phyloP scores from a whole-genome alignment of 2,113 vertebrate genomes.

The Malurus melanocephalus region DNA sequence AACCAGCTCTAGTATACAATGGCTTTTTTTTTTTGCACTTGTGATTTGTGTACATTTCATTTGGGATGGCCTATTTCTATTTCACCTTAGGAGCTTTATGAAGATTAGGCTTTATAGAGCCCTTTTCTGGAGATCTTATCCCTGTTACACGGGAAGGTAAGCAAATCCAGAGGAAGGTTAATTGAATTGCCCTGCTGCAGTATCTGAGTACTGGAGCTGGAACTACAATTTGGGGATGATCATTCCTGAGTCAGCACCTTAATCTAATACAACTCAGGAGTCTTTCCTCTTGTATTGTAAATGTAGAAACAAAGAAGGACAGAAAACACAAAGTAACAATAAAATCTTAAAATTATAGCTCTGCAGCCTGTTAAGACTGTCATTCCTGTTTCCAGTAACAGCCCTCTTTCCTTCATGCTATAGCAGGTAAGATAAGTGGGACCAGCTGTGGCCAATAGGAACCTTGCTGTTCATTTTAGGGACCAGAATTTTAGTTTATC shows the following conservation, averaged over 20 bases:
- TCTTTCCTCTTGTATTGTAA: constrained; percentile 5
- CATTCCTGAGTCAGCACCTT: constrained; percentile 15
- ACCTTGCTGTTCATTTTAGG: neutral
- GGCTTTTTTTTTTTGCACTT: neutral
- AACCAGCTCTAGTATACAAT: neutral
- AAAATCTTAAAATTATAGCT: neutral
- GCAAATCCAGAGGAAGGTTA: constrained; percentile 42
- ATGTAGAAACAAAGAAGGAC: neutral
- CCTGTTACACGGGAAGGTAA: constrained; percentile 34
- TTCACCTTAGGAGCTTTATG: neutral
- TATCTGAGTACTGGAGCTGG: constrained; percentile 17
- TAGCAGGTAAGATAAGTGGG: neutral
- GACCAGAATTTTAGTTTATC: neutral
- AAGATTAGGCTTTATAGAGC: neutral
- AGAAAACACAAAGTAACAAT: neutral
- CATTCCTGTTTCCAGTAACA: neutral
- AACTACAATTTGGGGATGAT: constrained; percentile 29
- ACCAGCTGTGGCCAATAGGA: neutral
- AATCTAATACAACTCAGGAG: neutral
- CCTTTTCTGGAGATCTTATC: constrained; percentile 30
- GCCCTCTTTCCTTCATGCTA: neutral
- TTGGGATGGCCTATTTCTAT: neutral
- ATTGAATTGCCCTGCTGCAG: constrained; percentile 42
- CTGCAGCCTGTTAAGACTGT: neutral
- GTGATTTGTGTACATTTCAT: neutral